Percentiles rank a stretch among this genome's conserved stretches.
Conservation (phyloP, 53 echinoderm and acorn worm species). For the Hippasteria phrygiana region DNA sequence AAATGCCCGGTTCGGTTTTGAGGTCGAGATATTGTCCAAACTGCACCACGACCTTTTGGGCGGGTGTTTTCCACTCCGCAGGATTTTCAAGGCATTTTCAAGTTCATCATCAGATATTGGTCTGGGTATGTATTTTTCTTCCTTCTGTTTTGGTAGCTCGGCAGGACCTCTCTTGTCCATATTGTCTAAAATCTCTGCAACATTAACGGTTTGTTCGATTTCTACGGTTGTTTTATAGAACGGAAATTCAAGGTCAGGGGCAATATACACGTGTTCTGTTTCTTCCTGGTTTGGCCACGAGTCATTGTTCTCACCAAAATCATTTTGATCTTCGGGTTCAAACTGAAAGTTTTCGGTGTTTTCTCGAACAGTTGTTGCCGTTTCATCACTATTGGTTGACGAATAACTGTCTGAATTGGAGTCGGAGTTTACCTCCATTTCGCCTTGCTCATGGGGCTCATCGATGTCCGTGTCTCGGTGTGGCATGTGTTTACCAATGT, state of each 20-base stretch:
- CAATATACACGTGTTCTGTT: conserved; percentile 32
- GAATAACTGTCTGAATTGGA: conserved; percentile 20
- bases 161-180: conserved; percentile 1
- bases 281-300: not conserved
- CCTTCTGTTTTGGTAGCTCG: not conserved
- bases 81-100: conserved; percentile 43
- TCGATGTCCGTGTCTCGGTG: not conserved
- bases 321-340: conserved; percentile 9
- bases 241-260: conserved; percentile 44
- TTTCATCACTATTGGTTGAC: conserved; percentile 20
- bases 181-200: conserved; percentile 23
- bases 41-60: conserved; percentile 42
- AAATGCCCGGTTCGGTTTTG: conserved; percentile 29
- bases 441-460: not conserved
- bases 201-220: conserved; percentile 1
- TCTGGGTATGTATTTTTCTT: conserved; percentile 18
- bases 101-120: conserved; percentile 47
- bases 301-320: conserved; percentile 12
- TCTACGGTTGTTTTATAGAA: conserved; percentile 40
- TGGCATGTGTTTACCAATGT: not conserved
- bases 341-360: conserved; percentile 28
- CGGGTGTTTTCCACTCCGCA: conserved; percentile 41
- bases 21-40: conserved; percentile 37
- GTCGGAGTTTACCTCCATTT: conserved; percentile 12
- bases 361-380: conserved; percentile 44